These are phyloP conservation scores for Leptinotarsa tumamoca DNA, from an alignment of 2,888 invertebrate genomes.

Conservation along the genomic window DNA sequence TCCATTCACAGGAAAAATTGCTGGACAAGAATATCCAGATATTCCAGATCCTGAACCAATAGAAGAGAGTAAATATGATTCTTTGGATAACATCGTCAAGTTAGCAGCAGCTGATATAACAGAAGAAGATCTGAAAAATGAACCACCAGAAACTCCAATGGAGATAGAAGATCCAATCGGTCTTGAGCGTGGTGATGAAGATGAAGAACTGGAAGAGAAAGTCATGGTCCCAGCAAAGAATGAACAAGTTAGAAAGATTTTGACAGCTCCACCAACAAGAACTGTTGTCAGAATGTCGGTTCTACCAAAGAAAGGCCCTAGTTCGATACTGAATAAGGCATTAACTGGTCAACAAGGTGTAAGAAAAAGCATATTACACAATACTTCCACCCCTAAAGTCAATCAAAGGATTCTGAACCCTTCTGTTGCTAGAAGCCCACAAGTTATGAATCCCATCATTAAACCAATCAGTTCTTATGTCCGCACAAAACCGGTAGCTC, in stretches of 20 bases:
- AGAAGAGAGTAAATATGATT: slow-evolving; percentile 39
- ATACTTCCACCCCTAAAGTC: slow-evolving; percentile 39
- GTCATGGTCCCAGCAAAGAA: slow-evolving; percentile 24
- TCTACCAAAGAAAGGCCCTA: slow-evolving; percentile 58
- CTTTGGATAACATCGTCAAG: slow-evolving; percentile 62
- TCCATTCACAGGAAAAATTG: slow-evolving; percentile 63
- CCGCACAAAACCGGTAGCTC: slow-evolving; percentile 45
- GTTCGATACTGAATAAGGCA: slow-evolving; percentile 63
- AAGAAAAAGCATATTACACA: slow-evolving; percentile 56
- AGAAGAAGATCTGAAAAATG: slow-evolving; percentile 57
- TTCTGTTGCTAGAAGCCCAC: slow-evolving; percentile 44
- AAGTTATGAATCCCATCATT: slow-evolving; percentile 40
- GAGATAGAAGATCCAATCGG: slow-evolving; percentile 32
- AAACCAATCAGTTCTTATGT: slow-evolving; percentile 32
- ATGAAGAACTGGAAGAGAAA: slow-evolving; percentile 23
- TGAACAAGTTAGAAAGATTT: slow-evolving; percentile 33
- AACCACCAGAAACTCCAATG: slow-evolving; percentile 40
- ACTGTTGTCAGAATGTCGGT: slow-evolving; percentile 37
- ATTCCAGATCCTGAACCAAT: slow-evolving; percentile 58
- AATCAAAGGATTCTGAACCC: slow-evolving; percentile 51
- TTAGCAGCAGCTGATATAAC: slow-evolving; percentile 63
- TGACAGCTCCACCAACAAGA: slow-evolving; percentile 29
- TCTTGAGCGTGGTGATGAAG: slow-evolving; percentile 23
- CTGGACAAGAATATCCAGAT: slow-evolving; percentile 50
- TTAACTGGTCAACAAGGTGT: slow-evolving; percentile 59